These are phyloP conservation scores for Hippocampus comes DNA, from an alignment of 2,113 vertebrate species.

Conservation along the genomic window DNA sequence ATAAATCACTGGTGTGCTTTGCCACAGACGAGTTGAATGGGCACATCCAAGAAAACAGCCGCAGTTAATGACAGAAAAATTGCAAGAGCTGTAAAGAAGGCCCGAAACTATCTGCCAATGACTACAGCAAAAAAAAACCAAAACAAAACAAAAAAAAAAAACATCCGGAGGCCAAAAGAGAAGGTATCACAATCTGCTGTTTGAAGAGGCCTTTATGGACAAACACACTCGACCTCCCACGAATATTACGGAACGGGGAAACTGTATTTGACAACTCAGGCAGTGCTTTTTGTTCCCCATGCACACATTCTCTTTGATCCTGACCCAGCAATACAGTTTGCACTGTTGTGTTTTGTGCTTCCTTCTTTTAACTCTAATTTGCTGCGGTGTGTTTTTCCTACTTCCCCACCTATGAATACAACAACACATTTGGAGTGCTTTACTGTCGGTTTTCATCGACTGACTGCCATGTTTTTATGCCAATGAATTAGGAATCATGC, in stretches of 20 bases:
- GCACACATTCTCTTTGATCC: conserved; percentile 63
- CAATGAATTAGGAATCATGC: conserved; percentile 46
- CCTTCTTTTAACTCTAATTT: conserved; percentile 36
- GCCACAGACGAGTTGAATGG: not conserved
- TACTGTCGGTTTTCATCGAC: conserved; percentile 44
- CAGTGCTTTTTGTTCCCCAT: conserved; percentile 44
- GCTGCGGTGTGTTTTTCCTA: conserved; percentile 35
- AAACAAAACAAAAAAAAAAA: too few relatives aligned
- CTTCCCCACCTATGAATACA: conserved; percentile 53
- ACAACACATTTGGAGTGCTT: conserved; percentile 51
- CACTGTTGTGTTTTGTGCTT: conserved; percentile 41
- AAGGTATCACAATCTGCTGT: not conserved
- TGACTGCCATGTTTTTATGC: conserved; percentile 45
- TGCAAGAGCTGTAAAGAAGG: not conserved
- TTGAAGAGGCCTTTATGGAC: not conserved
- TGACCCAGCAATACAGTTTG: conserved; percentile 62
- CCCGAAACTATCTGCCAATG: not conserved
- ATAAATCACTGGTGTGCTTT: too few relatives aligned
- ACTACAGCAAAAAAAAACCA: not conserved
- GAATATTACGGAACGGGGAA: conserved; percentile 53
- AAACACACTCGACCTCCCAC: conserved; percentile 30
- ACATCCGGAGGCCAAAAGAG: not conserved
- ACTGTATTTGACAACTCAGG: conserved; percentile 46
- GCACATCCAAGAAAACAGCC: not conserved
- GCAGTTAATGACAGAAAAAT: not conserved